phyloP scores from a whole-genome alignment of 2,797 vertebrate genomes.

The Sebastiscus tertius region DNA sequence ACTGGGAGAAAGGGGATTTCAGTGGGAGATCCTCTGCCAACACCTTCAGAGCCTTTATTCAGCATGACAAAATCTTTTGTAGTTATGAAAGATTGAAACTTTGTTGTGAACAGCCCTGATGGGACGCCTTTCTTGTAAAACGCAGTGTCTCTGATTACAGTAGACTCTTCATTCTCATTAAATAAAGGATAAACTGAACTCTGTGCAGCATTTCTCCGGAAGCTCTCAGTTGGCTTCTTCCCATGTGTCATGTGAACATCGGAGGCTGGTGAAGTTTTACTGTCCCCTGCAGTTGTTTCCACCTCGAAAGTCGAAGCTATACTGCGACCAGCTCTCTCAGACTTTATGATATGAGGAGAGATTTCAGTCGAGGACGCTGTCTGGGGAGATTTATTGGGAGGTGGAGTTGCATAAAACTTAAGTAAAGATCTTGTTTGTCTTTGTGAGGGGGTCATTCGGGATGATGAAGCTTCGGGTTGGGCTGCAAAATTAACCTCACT shows the following conservation, averaged over 20 bases:
- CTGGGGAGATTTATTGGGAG: constrained; percentile 20
- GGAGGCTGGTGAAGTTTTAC: background rate
- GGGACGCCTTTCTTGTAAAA: constrained; percentile 33
- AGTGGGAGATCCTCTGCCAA: background rate
- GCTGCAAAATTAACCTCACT: constrained; percentile 7
- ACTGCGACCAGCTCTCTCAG: background rate
- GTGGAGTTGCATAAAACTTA: constrained; percentile 1
- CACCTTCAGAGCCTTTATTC: constrained; percentile 26
- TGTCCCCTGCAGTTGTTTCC: constrained; percentile 21
- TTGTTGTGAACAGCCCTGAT: constrained; percentile 19
- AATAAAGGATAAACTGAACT: constrained; percentile 30
- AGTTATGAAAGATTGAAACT: constrained; percentile 30
- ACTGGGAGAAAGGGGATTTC: background rate
- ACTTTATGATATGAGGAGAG: constrained; percentile 17
- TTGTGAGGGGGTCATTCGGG: constrained; percentile 17
- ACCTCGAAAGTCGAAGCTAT: background rate
- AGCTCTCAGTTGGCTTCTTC: constrained; percentile 30
- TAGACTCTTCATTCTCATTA: constrained; percentile 21
- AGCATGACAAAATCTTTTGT: constrained; percentile 28
- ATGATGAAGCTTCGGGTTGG: background rate
- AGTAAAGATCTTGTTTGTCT: constrained; percentile 15
- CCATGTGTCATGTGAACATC: background rate
- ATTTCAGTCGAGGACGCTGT: constrained; percentile 15
- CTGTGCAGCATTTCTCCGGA: background rate
- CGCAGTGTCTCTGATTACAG: constrained; percentile 11